Base-by-base conservation (phyloP, 2,888 invertebrate genomes). In the Homarus gammarus region DNA sequence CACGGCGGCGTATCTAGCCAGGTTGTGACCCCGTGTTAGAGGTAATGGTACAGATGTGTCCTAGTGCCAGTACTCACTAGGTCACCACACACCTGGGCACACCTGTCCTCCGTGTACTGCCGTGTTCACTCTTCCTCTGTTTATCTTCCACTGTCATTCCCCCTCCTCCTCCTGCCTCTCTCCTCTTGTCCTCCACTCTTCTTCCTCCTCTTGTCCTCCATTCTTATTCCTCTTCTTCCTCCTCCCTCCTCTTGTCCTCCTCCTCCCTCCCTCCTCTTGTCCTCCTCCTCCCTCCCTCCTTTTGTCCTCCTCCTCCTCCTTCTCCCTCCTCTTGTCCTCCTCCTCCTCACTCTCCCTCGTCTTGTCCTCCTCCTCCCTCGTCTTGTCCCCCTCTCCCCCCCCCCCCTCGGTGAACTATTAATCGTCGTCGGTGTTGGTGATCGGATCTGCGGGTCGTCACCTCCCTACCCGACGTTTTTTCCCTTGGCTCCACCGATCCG, bases 221-320 rank as follows among this genome's bases (percentile, higher is more conserved):
- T n/a, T n/a, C 49, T 49, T 49, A 12, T 1, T 31, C 31, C 68
- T 68, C 8, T 68, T 31, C 22, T 68, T 70, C 18, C n/a, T 22
- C 27, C 27, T 31, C 36, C 70, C 79, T 22, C 27, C 27, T 31
- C 36, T 31, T 27, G 3, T 22, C 36, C 33, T 31, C 38, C 33
- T 36, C 31, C 31, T 3, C 31, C 49, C 31, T 77, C 1, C 27
- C 40, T 77, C 27, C 15, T 2, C 18, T n/a, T 36, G 36, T 61
- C 51, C 56, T 78, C 78, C 33, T 44, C 56, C n/a, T n/a, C n/a
- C n/a, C n/a, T 44, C 56, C n/a, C n/a, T n/a, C n/a, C n/a, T n/a
- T n/a, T n/a, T n/a, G 31, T 56, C 64, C 64, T 61, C 82, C 61
- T 33, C 38, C 33, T 73, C 49, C 68, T 44, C 44, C 64, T 12